A percentile compares a stretch with the other conserved stretches of the same genome.
Evolutionary conservation across 1,140 invertebrate genomes (phyloP).

Genomic region (Episyrphus balteatus): DNA sequence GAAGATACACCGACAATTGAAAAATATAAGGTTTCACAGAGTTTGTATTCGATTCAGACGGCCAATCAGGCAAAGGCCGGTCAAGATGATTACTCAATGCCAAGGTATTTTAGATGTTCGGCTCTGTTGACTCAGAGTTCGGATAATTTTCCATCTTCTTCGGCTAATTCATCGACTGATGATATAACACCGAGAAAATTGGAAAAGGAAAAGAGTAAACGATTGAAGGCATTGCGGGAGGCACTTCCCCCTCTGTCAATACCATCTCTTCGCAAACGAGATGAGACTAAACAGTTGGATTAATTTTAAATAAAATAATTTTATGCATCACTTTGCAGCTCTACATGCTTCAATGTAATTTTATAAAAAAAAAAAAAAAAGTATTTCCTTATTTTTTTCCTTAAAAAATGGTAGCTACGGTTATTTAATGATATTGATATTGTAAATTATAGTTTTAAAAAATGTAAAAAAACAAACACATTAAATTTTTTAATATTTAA

Average conservation of each 20-base stretch:
- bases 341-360: neutral
- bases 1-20: conserved; percentile 36
- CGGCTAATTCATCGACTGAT: conserved; percentile 20
- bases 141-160: conserved; percentile 19
- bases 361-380: neutral
- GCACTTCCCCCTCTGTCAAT: conserved; percentile 31
- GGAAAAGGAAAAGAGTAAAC: conserved; percentile 30
- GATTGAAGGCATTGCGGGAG: conserved; percentile 28
- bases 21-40: conserved; percentile 34
- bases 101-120: conserved; percentile 30
- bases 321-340: neutral
- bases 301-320: conserved; percentile 5
- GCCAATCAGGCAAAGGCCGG: conserved; percentile 24
- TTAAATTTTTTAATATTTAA: no score
- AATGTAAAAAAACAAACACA: no score
- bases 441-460: no score
- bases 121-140: conserved; percentile 28
- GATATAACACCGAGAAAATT: conserved; percentile 12
- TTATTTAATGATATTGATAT: no score
- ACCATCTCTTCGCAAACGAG: conserved; percentile 30
- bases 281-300: conserved; percentile 28
- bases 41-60: conserved; percentile 32
- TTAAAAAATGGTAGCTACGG: conserved; percentile 12
- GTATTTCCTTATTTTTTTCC: conserved; percentile 13
- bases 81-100: conserved; percentile 33